Conservation (phyloP, 2,113 vertebrate genomes). For the Prunella himalayana region DNA sequence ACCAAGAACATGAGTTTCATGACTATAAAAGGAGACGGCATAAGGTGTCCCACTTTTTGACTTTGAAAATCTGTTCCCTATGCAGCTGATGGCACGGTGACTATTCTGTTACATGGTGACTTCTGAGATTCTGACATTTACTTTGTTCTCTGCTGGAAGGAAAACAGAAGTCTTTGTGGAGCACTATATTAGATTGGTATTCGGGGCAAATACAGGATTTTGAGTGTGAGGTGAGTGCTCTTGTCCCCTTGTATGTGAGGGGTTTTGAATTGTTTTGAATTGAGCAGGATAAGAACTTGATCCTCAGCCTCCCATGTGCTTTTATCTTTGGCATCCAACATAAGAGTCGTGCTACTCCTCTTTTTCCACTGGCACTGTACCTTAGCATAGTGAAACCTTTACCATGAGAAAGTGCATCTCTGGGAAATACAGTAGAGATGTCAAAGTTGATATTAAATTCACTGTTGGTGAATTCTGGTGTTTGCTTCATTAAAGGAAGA, state of each 20-base stretch:
- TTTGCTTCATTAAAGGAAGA: not conserved
- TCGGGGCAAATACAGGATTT: not conserved
- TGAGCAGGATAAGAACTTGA: not conserved
- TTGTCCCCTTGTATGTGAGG: not conserved
- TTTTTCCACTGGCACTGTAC: not conserved
- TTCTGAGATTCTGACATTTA: not conserved
- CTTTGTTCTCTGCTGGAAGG: not conserved
- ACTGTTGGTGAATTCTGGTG: not conserved
- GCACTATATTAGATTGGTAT: not conserved
- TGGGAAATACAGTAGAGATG: not conserved
- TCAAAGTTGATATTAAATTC: not conserved
- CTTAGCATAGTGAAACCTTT: not conserved
- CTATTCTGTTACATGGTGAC: not conserved
- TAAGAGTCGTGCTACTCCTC: not conserved
- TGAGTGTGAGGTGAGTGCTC: not conserved
- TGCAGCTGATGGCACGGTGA: not conserved
- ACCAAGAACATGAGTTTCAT: not conserved
- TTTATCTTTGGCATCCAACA: not conserved
- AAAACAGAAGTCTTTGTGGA: not conserved
- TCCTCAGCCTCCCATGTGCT: not conserved
- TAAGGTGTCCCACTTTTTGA: not conserved
- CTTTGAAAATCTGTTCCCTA: not conserved
- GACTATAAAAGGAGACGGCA: not conserved
- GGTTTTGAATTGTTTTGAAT: not conserved
- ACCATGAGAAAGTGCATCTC: not conserved